A percentile compares a stretch with the other conserved stretches of the same genome.
Conservation (phyloP, 2,888 invertebrate genomes). For the Drosophila mimetica region DNA sequence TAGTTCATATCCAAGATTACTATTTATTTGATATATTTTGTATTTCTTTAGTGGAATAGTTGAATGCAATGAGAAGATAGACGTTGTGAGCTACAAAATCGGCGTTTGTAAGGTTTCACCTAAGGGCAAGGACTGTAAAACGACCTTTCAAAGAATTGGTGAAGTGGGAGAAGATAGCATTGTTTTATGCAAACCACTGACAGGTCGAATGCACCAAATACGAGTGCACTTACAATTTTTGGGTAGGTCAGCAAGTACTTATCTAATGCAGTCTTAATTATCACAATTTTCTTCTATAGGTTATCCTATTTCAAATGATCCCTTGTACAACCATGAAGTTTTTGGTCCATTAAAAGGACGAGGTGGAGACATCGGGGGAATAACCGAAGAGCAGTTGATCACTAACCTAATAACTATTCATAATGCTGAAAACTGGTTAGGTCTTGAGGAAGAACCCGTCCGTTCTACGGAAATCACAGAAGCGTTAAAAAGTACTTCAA, state of each 20-base stretch:
- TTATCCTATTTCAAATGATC: slow-evolving; percentile 98
- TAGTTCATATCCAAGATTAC: neutral
- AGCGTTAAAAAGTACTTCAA: slow-evolving; percentile 87
- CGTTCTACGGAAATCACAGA: slow-evolving; percentile 74
- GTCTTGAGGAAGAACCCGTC: slow-evolving; percentile 93
- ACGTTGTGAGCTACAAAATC: slow-evolving; percentile 96
- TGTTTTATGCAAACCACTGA: slow-evolving; percentile 95
- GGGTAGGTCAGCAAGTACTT: slow-evolving; percentile 86
- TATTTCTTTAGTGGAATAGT: slow-evolving; percentile 88
- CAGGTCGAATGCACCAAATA: slow-evolving; percentile 99
- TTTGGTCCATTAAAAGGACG: slow-evolving; percentile 97
- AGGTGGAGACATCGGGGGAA: slow-evolving; percentile 93
- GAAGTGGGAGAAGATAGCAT: slow-evolving; percentile 95
- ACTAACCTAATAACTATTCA: slow-evolving; percentile 94
- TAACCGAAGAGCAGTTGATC: slow-evolving; percentile 94
- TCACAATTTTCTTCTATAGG: slow-evolving; percentile 86
- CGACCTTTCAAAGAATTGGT: slow-evolving; percentile 94
- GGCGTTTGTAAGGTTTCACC: slow-evolving; percentile 96
- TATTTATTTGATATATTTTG: neutral
- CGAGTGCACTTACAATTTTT: slow-evolving; percentile 98
- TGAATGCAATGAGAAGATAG: slow-evolving; percentile 95
- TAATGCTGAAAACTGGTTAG: slow-evolving; percentile 96
- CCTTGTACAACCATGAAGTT: slow-evolving; percentile 97
- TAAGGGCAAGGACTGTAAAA: slow-evolving; percentile 95
- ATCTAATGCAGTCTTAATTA: neutral